Percentiles rank a stretch among this genome's conserved stretches.
Evolutionary conservation across 2,888 invertebrate species (phyloP).

Genomic region (Cheilosia urbana): DNA sequence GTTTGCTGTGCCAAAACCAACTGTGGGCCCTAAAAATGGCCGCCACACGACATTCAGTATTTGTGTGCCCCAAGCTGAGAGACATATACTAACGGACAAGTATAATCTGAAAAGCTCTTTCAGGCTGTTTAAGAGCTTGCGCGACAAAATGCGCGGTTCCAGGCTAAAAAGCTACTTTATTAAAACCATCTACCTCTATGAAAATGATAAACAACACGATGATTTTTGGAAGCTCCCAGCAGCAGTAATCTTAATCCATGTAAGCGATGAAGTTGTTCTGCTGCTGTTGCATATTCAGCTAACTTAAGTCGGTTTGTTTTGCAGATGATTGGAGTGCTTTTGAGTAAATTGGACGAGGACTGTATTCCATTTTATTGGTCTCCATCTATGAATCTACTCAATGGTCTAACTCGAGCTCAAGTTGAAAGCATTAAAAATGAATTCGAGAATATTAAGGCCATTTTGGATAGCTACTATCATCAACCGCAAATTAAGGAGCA

Average conservation of each 20-base stretch:
- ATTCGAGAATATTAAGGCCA: too few relatives aligned
- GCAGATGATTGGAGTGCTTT: conserved; percentile 75
- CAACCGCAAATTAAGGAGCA: too few relatives aligned
- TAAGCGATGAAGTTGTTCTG: conserved; percentile 34
- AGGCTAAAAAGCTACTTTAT: conserved; percentile 78
- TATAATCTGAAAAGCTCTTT: conserved; percentile 68
- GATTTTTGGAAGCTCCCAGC: conserved; percentile 71
- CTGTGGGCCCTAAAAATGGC: conserved; percentile 26
- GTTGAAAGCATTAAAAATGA: too few relatives aligned
- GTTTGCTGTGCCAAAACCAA: conserved; percentile 77
- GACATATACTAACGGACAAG: conserved; percentile 65
- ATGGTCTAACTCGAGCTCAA: too few relatives aligned
- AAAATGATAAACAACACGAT: conserved; percentile 16
- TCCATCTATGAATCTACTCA: too few relatives aligned
- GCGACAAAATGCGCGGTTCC: conserved; percentile 73
- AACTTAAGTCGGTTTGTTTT: not conserved
- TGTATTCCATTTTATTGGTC: too few relatives aligned
- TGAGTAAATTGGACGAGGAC: not conserved
- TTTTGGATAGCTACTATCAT: too few relatives aligned
- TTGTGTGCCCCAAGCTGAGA: conserved; percentile 76
- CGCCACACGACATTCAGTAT: conserved; percentile 67
- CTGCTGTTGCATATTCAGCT: not conserved
- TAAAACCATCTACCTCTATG: conserved; percentile 77
- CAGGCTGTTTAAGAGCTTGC: conserved; percentile 78
- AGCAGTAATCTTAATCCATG: conserved; percentile 65